A percentile compares a stretch with the other conserved stretches of the same genome.
Evolutionary conservation across 2,888 invertebrate species (phyloP).

Genomic region (Phlogophora meticulosa): DNA sequence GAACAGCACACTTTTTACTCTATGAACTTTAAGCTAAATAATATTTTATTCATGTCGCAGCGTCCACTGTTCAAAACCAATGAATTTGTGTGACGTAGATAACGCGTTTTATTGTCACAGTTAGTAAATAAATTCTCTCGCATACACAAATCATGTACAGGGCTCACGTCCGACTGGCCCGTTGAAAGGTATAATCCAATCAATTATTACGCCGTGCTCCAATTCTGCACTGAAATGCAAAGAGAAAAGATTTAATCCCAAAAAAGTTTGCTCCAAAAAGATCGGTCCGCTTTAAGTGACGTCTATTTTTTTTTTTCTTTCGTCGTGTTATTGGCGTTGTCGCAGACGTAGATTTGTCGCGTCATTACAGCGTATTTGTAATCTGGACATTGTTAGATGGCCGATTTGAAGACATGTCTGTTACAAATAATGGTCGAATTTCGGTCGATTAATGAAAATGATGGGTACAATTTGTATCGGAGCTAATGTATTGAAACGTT

Average conservation of each 20-base stretch:
- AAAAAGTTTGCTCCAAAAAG: slow-evolving; percentile 56
- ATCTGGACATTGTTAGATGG: slow-evolving; percentile 48
- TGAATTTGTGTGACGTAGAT: slow-evolving; percentile 83
- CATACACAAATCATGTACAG: slow-evolving; percentile 84
- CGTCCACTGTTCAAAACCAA: slow-evolving; percentile 72
- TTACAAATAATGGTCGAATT: slow-evolving; percentile 34
- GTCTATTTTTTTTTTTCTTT: slow-evolving; percentile 29
- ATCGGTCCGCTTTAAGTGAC: slow-evolving; percentile 33
- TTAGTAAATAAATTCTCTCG: slow-evolving; percentile 84
- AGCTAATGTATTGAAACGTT: slow-evolving; percentile 44
- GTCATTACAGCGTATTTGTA: slow-evolving; percentile 51
- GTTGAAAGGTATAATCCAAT: slow-evolving; percentile 88
- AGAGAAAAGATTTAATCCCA: slow-evolving; percentile 77
- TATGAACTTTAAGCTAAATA: slow-evolving; percentile 73
- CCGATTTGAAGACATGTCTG: slow-evolving; percentile 38
- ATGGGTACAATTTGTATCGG: slow-evolving; percentile 32
- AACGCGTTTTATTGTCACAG: slow-evolving; percentile 84
- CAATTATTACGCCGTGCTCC: slow-evolving; percentile 86
- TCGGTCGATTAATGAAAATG: slow-evolving; percentile 38
- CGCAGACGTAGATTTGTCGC: slow-evolving; percentile 44
- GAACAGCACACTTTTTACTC: slow-evolving; percentile 65
- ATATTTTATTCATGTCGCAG: slow-evolving; percentile 80
- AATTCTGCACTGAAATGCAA: slow-evolving; percentile 81
- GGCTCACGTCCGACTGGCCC: slow-evolving; percentile 82
- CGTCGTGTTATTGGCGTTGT: slow-evolving; percentile 33